Base-by-base conservation (phyloP, 2,888 invertebrate genomes). In the Ephialtes manifestator region DNA sequence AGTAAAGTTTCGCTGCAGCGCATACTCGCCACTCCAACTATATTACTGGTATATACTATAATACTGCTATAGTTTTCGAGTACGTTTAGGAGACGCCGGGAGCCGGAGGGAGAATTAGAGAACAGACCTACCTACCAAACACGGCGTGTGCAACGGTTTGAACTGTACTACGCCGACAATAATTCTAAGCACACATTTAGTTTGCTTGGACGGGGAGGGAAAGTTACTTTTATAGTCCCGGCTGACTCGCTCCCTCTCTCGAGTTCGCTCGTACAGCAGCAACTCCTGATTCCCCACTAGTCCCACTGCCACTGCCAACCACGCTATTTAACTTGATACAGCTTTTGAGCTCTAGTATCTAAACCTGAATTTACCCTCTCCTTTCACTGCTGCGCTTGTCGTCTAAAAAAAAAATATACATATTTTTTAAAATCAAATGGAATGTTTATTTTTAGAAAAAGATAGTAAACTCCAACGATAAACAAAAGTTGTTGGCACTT, bases 141-240 rank as follows among this genome's bases (percentile, higher is more conserved):
- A 72, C 43, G 67, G 58, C 43, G 8, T 48, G 46, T 48, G 46
- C 71, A 67, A 58, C 67, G 67, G 78, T 78, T 78, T 78, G 35
- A 83, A 68, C 74, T 68, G 67, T 58, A 13, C 55, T 46, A 68
- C 68, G 55, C 60, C 78, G 72, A 74, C 78, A 78, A 83, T 78
- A 83, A 83, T 78, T 83, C 78, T 55, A 78, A 74, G 78, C 67
- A 68, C 78, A 68, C 67, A 82, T 76, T 82, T 65, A 75, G 68
- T 67, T 75, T 68, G 46, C 74, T 75, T 46, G 72, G 48, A 48
- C 65, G 24, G 28, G 28, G n/a, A 60, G 71, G 24, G 35, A 71
- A 82, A 82, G 67, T 83, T 78, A 76, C 65, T 76, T 76, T 76
- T 76, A 76, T 35, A 53, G 65, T 76, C 43, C 39, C 28, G 7